Evolutionary conservation across 2,113 vertebrate genomes (phyloP), one percentile per base, ranked within the genome.

Genomic region (Nothocercus nigrocapillus): DNA sequence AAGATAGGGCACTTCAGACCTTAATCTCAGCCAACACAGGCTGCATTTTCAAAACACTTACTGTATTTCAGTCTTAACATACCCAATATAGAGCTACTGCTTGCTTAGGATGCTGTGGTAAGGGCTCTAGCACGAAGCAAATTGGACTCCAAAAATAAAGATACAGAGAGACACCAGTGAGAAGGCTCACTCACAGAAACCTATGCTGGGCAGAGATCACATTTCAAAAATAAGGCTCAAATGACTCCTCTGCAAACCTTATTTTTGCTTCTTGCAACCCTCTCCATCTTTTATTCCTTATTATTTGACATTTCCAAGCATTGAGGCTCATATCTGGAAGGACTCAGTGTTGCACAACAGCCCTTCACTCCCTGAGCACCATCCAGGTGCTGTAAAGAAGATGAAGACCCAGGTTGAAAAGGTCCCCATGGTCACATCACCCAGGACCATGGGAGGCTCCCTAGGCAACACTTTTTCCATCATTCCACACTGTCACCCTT

Each of bases 401-500:
- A 6, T 22, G 42, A 86, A 25, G 42, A 19, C 30, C 21, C 54
- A 4, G 5, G 1, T 84, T 44, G 32, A 78, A 64, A 36, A 1
- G 3, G n/a, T 32, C 5, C 4, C 38, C 20, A 32, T 5, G 9
- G 13, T 14, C 38, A 49, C 69, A 25, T 7, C 47, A 36, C 69
- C 24, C 22, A n/a, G 53, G 17, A 45, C 11, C 32, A 77, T 15
- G 14, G 15, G 32, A 72, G 40, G 28, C 11, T 73, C 61, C 17
- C 0, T 0, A n/a, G 28, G 34, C 24, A 62, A 5, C 19, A 4
- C 61, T 56, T 8, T 12, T 22, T 7, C 4, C 38, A 53, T 17
- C 72, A 13, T 22, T 28, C 0, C 51, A 64, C 6, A 19, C 14
- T 62, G 12, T 25, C 3, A 8, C 7, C 2, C 59, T 51, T 78